Evolutionary conservation across 2,113 vertebrate genomes (phyloP).

Genomic region (Corvus cornix): DNA sequence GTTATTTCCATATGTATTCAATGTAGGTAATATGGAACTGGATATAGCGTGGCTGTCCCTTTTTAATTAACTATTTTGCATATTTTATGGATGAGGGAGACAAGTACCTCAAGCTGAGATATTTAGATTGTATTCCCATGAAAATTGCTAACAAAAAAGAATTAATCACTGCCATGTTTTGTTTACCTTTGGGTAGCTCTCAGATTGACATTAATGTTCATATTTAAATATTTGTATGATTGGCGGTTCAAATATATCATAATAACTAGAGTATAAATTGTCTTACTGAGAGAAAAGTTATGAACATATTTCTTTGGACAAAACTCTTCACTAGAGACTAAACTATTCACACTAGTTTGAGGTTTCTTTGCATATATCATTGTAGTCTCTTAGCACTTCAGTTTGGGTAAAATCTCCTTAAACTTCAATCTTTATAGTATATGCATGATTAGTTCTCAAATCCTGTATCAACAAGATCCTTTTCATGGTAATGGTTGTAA

Average conservation of each 20-base stretch:
- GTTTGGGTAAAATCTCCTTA: background rate
- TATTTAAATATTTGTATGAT: background rate
- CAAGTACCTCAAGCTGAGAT: background rate
- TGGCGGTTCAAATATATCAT: background rate
- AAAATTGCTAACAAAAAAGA: background rate
- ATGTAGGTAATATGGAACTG: background rate
- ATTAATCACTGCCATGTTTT: background rate
- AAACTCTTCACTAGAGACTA: background rate
- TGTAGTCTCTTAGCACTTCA: background rate
- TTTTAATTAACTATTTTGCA: background rate
- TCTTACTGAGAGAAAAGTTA: background rate
- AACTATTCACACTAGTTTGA: background rate
- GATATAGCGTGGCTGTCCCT: background rate
- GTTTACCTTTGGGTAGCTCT: background rate
- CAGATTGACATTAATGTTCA: background rate
- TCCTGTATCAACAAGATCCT: constrained; percentile 5
- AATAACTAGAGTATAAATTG: background rate
- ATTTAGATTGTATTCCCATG: background rate
- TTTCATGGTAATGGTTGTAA: constrained; percentile 9
- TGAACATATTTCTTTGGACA: background rate
- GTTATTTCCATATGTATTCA: background rate
- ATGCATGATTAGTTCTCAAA: constrained; percentile 25
- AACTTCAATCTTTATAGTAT: background rate
- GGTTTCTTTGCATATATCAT: background rate
- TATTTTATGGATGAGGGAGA: background rate